Evolutionary conservation across 2,113 vertebrate genomes (phyloP), one percentile per base, ranked within the genome.

Genomic region (Coturnix japonica): DNA sequence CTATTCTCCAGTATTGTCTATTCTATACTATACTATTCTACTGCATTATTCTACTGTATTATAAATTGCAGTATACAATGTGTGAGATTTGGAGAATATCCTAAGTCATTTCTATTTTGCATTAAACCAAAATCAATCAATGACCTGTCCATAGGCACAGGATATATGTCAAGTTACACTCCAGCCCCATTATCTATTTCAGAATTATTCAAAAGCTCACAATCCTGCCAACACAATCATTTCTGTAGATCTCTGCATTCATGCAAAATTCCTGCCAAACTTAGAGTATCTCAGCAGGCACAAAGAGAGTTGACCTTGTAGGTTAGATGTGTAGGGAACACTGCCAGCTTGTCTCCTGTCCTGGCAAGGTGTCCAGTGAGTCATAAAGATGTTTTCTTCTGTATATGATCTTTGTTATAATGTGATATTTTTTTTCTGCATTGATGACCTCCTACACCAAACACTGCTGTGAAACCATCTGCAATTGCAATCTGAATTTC

Each of bases 121-220:
- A 13, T 49, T 49, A 76, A 87, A 56, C 12, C 26, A 73, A 89
- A 84, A 69, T 17, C 1, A 1, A 69, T 12, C 35, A 47, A 7
- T 53, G 67, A 70, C 31, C 26, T 0, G 0, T 30, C 30, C 1
- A 0, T 1, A 35, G 67, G 23, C 31, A 49, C 2, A 76, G 35
- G 76, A 20, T 57, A 47, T 3, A 3, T 37, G 23, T 46, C 73
- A 90, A 80, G 31, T 30, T 87, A 49, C 39, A 46, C 63, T 89
- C 70, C 84, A 89, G 39, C 65, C 74, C 53, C 59, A 16, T 47
- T 83, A 53, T 31, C 10, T 84, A 1, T 56, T 89, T 69, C 43
- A 43, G 53, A 78, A 78, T 81, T 69, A 65, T 67, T 75, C 66
- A 67, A 64, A 90, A 89, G 35, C 17, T 81, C 73, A 49, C 43